Base-by-base conservation (phyloP, 2,113 vertebrate species). In the Pseudonaja textilis region DNA sequence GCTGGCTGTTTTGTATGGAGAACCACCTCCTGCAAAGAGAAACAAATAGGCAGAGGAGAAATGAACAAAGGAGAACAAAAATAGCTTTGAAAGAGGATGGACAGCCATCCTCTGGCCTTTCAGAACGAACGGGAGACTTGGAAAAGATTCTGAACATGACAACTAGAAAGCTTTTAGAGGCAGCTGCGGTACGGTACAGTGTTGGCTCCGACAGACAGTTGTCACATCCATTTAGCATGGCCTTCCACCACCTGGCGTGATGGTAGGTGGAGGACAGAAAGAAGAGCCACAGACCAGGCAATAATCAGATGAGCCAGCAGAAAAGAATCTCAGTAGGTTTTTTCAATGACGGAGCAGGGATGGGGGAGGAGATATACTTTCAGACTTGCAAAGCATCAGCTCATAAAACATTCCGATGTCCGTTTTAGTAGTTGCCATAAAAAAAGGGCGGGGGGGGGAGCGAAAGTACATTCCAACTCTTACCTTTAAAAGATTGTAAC, bases 1-100 rank as follows among this genome's bases (percentile, higher is more conserved):
- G 98, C 97, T 99, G 99, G 95, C 98, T 99, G 97, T 99, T 99
- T 97, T 99, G 99, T 93, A 99, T 99, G 97, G 99, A 99, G 95
- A 99, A 99, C 99, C 99, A 99, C 91, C 99, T 98, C 97, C 99
- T 99, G 91, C 16, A 88, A 93, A 89, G 47, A 54, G 8, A 93
- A 56, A 88, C 56, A 87, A 87, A 11, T 0, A 20, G 42, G 47
- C 47, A 50, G 47, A 50, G 8, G 47, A 50, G 47, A 50, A 50
- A 50, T 50, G 47, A 50, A 50, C 47, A 50, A 50, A 50, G 47
- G 47, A 50, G 47, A 50, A 87, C 4, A n/a, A 14, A 52, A 88
- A n/a, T 34, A 81, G 69, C 69, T 39, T 81, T 50, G 69, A 39
- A 74, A 74, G 69, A 34, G 16, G n/a, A 74, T 0, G 14, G 50